Conservation (phyloP, 2,113 vertebrate genomes). For the Xiphophorus couchianus region DNA sequence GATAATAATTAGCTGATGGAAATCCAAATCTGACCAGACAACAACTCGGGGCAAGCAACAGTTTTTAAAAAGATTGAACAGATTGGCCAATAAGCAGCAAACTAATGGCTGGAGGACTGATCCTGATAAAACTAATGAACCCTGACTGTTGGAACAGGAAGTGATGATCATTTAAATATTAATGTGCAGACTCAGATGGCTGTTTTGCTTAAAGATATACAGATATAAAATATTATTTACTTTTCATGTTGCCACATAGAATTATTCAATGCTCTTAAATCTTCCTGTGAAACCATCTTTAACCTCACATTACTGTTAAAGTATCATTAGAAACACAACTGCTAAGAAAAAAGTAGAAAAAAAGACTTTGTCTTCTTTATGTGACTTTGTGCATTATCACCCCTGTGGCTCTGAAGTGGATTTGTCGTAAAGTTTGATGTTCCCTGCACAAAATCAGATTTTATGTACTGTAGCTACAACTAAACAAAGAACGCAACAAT, state of each 20-base stretch:
- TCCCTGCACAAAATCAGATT: conserved; percentile 26
- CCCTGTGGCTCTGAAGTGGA: conserved; percentile 17
- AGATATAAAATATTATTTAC: not conserved
- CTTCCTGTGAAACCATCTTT: not conserved
- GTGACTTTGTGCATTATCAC: not conserved
- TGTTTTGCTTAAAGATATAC: not conserved
- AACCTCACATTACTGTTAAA: not conserved
- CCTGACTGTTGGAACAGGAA: conserved; percentile 1
- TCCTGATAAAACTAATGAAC: not conserved
- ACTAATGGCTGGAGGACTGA: not conserved
- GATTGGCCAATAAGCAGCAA: conserved; percentile 20
- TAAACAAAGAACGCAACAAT: conserved; percentile 48
- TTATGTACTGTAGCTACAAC: conserved; percentile 46
- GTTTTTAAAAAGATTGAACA: not conserved
- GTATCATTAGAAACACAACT: not conserved
- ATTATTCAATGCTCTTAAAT: conserved; percentile 1
- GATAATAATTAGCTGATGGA: conserved; percentile 16
- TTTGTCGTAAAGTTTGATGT: conserved; percentile 37
- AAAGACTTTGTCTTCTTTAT: conserved; percentile 6
- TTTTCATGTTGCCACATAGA: not conserved
- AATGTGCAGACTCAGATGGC: conserved; percentile 5
- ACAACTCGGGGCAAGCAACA: conserved; percentile 2
- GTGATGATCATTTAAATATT: conserved; percentile 26
- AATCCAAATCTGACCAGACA: conserved; percentile 5
- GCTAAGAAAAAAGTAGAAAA: not conserved